phyloP scores from a whole-genome alignment of 2,113 vertebrate genomes.

The Mesitornis unicolor region DNA sequence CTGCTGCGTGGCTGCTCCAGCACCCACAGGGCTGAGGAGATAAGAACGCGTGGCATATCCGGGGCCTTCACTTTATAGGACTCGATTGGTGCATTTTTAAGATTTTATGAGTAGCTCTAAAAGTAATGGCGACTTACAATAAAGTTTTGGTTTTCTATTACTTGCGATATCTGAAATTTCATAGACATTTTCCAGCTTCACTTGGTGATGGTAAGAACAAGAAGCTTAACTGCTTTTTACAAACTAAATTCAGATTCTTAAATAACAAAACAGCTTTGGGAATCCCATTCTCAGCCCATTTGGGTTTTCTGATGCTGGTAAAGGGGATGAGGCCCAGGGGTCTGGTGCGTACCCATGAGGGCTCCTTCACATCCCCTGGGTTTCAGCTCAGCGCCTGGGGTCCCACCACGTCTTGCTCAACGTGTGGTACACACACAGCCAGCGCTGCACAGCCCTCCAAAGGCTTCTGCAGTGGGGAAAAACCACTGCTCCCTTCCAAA shows the following conservation, averaged over 20 bases:
- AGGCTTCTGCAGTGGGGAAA: background rate
- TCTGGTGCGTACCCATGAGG: accelerated
- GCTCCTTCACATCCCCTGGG: background rate
- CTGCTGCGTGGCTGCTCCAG: background rate
- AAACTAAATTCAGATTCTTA: background rate
- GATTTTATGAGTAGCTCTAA: background rate
- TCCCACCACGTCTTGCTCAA: background rate
- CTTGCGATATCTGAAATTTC: background rate
- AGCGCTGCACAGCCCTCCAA: background rate
- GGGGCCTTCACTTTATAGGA: background rate
- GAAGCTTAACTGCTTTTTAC: background rate
- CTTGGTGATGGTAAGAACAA: background rate
- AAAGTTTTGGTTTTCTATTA: background rate
- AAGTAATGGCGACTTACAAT: background rate
- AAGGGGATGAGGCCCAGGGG: background rate
- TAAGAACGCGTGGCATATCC: accelerated
- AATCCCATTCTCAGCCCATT: background rate
- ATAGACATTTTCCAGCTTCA: background rate
- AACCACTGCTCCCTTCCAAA: background rate
- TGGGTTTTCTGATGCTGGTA: background rate
- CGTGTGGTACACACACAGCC: accelerated
- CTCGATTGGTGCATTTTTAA: background rate
- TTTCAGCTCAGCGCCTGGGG: background rate
- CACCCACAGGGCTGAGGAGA: too few species aligned
- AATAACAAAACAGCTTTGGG: background rate